Evolutionary conservation across 2,113 vertebrate species (phyloP).

Genomic region (Nerophis ophidion): DNA sequence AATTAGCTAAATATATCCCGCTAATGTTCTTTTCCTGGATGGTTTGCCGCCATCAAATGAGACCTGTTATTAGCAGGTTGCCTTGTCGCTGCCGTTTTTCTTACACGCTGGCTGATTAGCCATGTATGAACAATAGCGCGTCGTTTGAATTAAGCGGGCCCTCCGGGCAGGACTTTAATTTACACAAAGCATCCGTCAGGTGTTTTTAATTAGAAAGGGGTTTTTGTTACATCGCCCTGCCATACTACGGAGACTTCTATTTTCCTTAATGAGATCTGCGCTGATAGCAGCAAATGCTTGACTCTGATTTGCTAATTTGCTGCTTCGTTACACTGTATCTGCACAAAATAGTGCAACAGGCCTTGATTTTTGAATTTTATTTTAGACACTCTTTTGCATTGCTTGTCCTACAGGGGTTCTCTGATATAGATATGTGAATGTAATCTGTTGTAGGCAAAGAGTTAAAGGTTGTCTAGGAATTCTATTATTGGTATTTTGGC

Average conservation of each 20-base stretch:
- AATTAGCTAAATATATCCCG: neutral
- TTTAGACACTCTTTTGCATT: neutral
- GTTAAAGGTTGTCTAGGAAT: neutral
- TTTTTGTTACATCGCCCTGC: too few species aligned
- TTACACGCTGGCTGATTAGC: slow-evolving; percentile 13
- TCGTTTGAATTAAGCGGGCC: slow-evolving; percentile 21
- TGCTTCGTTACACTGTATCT: neutral
- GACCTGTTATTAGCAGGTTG: neutral
- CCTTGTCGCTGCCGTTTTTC: neutral
- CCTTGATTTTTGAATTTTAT: too few species aligned
- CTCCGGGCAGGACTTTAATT: slow-evolving; percentile 37
- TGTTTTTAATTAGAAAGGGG: neutral
- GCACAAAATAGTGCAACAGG: neutral
- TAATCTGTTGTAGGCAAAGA: neutral
- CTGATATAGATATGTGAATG: neutral
- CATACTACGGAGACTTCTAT: too few species aligned
- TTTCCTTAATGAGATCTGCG: too few species aligned
- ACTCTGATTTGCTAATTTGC: neutral
- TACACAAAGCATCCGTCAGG: slow-evolving; percentile 9
- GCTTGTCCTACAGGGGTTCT: neutral
- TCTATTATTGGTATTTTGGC: too few species aligned
- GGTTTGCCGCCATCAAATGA: neutral
- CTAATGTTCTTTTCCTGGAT: too few species aligned
- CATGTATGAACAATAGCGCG: slow-evolving; percentile 15
- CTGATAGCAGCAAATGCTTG: neutral